Evolutionary conservation across 1,140 invertebrate species (phyloP), one percentile per base, ranked within the genome.

Genomic region (Lordiphosa collinella): DNA sequence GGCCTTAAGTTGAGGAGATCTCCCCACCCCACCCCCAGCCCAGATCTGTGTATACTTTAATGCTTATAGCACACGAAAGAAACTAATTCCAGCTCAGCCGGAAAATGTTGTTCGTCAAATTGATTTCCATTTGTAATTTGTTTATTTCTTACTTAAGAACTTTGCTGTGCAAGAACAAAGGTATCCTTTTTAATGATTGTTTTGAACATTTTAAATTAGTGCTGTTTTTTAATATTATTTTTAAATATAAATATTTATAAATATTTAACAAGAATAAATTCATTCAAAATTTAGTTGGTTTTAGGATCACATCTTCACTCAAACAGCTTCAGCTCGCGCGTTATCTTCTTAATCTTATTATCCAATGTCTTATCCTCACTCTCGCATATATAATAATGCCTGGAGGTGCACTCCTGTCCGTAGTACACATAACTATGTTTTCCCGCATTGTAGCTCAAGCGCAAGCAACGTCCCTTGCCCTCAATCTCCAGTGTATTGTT

Each of bases 371-470:
- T 93, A 62, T 95, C 93, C 34, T 91, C 90, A 48, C 92, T 89
- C 90, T 95, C 93, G 67, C 94, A 96, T 47, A 95, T 92, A 74
- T 92, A 95, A 55, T 91, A 89, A 46, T 92, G 92, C 29, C 91
- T 89, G 1, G 90, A 89, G 0, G 92, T 91, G 82, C 94, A 96
- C 86, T 96, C 94, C 48, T 92, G 91, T 0, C 94, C 94, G 66
- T 91, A 91, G 73, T 94, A 95, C n/a, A 89, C 89, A 67, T 95
- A 95, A 36, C 91, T 90, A 50, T 91, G 90, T 2, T 91, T 89
- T 0, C 91, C 88, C 2, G 91, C 88, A 82, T 94, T 93, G 69
- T 92, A 93, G 14, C 91, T 90, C 0, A 94, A 79, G 41, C 92
- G 90, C 4, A 94, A 82, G 67, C 93, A 94, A 36, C 92, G 76